Percentiles rank a stretch among this genome's conserved stretches.
These are phyloP conservation scores for Pseudorasbora parva DNA, from an alignment of 2,113 vertebrate genomes.

Conservation along the genomic window DNA sequence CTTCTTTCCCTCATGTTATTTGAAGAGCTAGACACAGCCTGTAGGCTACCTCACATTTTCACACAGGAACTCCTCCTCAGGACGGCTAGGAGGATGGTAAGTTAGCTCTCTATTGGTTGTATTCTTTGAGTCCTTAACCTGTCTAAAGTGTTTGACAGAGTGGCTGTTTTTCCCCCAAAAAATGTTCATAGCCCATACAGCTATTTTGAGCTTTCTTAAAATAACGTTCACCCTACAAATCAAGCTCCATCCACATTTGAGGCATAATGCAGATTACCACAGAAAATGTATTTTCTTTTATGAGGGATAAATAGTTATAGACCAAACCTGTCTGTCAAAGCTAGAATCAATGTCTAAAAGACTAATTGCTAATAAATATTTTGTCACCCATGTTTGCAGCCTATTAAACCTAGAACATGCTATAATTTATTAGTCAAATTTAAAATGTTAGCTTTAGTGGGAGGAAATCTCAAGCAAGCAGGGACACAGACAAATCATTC, in stretches of 20 bases:
- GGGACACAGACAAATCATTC: slow-evolving; percentile 31
- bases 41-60: neutral
- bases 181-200: neutral
- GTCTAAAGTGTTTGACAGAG: neutral
- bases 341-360: neutral
- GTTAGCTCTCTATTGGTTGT: neutral
- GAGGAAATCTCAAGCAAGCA: slow-evolving; percentile 16
- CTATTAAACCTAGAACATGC: neutral
- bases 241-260: neutral
- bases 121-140: neutral
- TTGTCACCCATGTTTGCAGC: neutral
- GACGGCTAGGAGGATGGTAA: neutral
- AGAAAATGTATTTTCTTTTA: neutral
- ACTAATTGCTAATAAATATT: neutral
- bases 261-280: neutral
- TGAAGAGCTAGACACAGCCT: neutral
- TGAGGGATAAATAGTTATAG: neutral
- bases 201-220: neutral
- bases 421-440: neutral
- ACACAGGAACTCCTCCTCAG: slow-evolving; percentile 1
- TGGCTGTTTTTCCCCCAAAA: neutral
- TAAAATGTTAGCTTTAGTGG: neutral
- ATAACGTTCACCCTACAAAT: neutral
- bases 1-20: neutral
- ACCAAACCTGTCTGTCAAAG: neutral